Base-by-base conservation (phyloP, 2,888 invertebrate species). In the Agrypnus murinus region DNA sequence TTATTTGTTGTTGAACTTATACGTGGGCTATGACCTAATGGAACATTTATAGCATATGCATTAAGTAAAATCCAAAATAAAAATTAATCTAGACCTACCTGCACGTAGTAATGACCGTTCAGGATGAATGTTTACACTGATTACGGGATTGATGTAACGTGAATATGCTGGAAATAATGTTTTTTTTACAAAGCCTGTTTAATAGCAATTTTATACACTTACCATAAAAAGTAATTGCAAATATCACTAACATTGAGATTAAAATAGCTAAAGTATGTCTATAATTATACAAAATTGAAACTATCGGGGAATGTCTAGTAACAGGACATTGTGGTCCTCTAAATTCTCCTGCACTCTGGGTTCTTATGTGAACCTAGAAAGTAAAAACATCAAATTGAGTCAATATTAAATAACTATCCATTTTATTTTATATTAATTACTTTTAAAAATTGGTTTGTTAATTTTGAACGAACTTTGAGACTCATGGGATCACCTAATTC, bases 161-260 rank as follows among this genome's bases (percentile, higher is more conserved):
- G 84, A 82, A 74, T 85, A 85, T 10, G 82, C 85, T 85, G 69
- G 36, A 82, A 82, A 67, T 72, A n/a, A n/a, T n/a, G n/a, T n/a
- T n/a, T n/a, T n/a, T n/a, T n/a, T n/a, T n/a, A n/a, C n/a, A 58
- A 74, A 15, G 46, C 4, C 43, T 53, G 5, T 48, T 40, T 58
- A 38, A 40, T 62, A 48, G 7, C 36, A 53, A 53, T 4, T 12
- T n/a, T 19, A 46, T 4, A 14, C 10, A 36, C 62, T 82, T 79
- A 85, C 85, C 81, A 71, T 84, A 84, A 72, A 84, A 84, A 2
- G 84, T 83, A 0, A 83, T 72, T 40, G 82, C 74, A 76, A 85
- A 82, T 57, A 84, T 79, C 4, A 80, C 67, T 31, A 83, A 38
- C 81, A 84, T 81, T 0, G 81, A 79, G 7, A 69, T 43, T 9